Conservation (phyloP, 1,140 invertebrate genomes). For the Teleopsis dalmanni region DNA sequence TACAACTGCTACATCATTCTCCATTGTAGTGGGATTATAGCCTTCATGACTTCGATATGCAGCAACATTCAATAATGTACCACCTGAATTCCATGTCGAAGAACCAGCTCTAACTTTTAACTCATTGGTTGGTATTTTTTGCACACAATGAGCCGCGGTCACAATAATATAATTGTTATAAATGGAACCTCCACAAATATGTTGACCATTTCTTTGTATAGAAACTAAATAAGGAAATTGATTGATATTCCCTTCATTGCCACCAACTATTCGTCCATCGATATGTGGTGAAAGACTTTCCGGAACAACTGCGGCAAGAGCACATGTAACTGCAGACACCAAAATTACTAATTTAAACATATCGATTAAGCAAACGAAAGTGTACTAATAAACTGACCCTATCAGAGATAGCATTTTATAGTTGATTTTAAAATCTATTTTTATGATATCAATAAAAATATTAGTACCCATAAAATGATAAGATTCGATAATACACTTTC, state of each 20-base stretch:
- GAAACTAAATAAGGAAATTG: conserved; percentile 46
- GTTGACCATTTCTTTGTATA: conserved; percentile 40
- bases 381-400: too few relatives aligned
- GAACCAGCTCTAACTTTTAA: conserved; percentile 31
- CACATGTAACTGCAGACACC: neutral
- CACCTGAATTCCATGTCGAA: conserved; percentile 29
- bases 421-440: neutral
- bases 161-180: conserved; percentile 48
- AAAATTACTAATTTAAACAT: conserved; percentile 7
- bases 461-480: neutral
- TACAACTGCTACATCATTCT: conserved; percentile 40
- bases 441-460: neutral
- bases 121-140: conserved; percentile 21
- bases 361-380: neutral
- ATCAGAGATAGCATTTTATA: neutral
- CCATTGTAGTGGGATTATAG: conserved; percentile 30
- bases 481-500: too few relatives aligned
- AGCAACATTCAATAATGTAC: conserved; percentile 24
- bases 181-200: conserved; percentile 53
- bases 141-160: conserved; percentile 54
- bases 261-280: conserved; percentile 45
- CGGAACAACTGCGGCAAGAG: neutral
- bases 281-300: neutral
- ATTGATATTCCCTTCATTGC: conserved; percentile 15
- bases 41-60: conserved; percentile 31